Percentiles rank a stretch among this genome's conserved stretches.
Evolutionary conservation across 2,113 vertebrate species (phyloP).

Genomic region (Strix uralensis): DNA sequence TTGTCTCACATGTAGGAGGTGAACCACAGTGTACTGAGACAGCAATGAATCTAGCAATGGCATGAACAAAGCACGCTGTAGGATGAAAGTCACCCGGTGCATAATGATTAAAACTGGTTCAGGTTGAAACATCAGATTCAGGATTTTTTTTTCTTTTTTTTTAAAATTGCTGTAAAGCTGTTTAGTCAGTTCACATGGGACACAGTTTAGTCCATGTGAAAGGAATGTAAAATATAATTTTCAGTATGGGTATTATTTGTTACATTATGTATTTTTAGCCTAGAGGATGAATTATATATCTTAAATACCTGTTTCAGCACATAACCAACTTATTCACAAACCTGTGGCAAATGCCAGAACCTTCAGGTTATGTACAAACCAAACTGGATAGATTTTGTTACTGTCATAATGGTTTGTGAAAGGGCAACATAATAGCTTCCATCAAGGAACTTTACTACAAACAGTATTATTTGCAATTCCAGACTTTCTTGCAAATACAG

Average conservation of each 20-base stretch:
- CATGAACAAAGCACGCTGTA: neutral
- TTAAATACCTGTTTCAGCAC: slow-evolving; percentile 2
- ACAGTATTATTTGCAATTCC: neutral
- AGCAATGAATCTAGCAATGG: neutral
- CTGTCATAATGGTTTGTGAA: neutral
- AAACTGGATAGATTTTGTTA: neutral
- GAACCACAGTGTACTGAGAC: neutral
- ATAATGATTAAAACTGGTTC: neutral
- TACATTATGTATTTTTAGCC: neutral
- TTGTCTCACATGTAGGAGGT: neutral
- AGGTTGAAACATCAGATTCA: neutral
- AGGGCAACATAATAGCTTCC: neutral
- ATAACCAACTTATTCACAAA: neutral
- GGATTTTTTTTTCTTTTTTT: neutral
- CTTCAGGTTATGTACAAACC: neutral
- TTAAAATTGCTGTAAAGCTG: neutral
- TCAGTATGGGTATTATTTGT: neutral
- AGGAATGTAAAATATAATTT: neutral
- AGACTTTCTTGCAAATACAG: neutral
- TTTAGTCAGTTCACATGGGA: neutral
- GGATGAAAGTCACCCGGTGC: neutral
- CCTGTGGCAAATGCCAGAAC: neutral
- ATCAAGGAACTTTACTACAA: neutral
- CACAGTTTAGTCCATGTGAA: neutral
- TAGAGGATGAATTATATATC: neutral